Base-by-base conservation (phyloP, 92 coral and sea anemone species). In the Siderastrea radians region DNA sequence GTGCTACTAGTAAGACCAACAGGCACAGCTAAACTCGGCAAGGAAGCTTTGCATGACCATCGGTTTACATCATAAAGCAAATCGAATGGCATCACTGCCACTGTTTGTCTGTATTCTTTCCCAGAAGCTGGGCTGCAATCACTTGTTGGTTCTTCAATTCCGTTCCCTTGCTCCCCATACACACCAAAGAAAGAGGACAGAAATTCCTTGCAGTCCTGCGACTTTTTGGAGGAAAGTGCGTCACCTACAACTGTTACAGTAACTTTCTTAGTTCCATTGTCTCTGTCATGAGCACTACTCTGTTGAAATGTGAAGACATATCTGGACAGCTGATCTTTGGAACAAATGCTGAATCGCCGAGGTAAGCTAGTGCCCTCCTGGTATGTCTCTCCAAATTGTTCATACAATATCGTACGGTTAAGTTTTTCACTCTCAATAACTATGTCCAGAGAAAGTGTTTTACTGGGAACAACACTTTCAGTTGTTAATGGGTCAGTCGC, bases 281-380 rank as follows among this genome's bases (percentile, higher is more conserved):
- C 55, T 54, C 3, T 3, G 1, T 15, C 17, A 11, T 71, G 3
- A 49, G 53, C 44, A 46, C 49, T 3, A 12, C 17, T 4, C 19
- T 17, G 13, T 12, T 65, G 64, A 17, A 63, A 73, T 1, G 74
- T 84, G 54, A 84, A 62, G 52, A 84, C 81, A 49, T 73, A 73
- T 47, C 61, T 74, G 51, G 44, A 47, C 9, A 59, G 78, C 60
- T 66, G 67, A 49, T 77, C n/a, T 45, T 68, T 65, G 1, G 79
- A 62, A 9, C 91, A 45, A 67, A 93, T 84, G 52, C 88, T 79
- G 85, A 93, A 91, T 81, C 86, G 74, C 62, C 92, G 91, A 16
- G 96, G 94, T 38, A 60, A 5, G 43, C 91, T 72, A 7, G 12
- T 10, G 16, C 88, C 85, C 86, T 91, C 94, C 43, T 66, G 45